These are phyloP conservation scores for Frieseomelitta varia DNA, from an alignment of 1,140 invertebrate genomes.

Conservation along the genomic window DNA sequence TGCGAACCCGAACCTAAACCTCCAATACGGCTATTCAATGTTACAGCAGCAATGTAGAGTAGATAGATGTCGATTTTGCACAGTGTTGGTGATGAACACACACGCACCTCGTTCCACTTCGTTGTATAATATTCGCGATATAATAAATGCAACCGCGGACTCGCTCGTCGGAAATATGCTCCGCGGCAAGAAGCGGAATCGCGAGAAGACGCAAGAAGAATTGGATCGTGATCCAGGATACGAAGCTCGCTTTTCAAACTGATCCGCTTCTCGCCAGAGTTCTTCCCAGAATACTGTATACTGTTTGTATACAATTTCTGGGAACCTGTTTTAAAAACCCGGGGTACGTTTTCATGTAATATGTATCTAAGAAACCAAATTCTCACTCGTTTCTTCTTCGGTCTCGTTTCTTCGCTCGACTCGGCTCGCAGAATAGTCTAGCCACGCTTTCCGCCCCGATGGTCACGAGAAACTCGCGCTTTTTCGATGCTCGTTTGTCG, in stretches of 20 bases:
- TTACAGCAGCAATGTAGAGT: not conserved
- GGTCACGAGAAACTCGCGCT: not conserved
- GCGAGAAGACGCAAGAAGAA: not conserved
- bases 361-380: not conserved
- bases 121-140: not conserved
- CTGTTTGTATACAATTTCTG: not conserved
- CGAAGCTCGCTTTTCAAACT: not conserved
- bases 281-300: no score
- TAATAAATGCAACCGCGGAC: not conserved
- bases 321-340: not conserved
- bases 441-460: not conserved
- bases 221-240: conserved; percentile 4
- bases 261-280: not conserved
- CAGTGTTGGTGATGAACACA: not conserved
- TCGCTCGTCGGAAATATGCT: no score
- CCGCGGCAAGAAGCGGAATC: not conserved
- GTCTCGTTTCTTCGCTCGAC: not conserved
- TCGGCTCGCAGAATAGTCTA: not conserved
- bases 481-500: not conserved
- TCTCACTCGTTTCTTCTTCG: not conserved
- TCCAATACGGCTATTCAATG: no score
- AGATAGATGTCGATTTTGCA: no score
- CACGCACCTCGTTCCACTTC: not conserved
- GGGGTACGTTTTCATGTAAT: not conserved
- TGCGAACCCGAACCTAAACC: no score